These are phyloP conservation scores for Zenarchopterus dispar DNA, from an alignment of 2,797 vertebrate genomes.

Conservation along the genomic window DNA sequence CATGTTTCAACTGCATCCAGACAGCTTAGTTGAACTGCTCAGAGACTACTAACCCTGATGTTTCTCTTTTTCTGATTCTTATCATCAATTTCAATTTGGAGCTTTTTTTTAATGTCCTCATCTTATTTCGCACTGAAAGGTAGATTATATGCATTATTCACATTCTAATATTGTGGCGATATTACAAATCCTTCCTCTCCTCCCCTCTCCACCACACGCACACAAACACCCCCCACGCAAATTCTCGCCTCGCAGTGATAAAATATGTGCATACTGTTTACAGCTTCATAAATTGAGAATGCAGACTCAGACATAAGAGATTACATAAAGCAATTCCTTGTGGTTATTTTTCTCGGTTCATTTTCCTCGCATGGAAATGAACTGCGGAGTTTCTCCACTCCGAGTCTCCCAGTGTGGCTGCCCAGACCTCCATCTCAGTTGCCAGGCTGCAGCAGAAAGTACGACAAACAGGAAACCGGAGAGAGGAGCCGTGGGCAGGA, in stretches of 20 bases:
- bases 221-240: slow-evolving; percentile 8
- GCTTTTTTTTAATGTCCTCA: slow-evolving; percentile 41
- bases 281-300: slow-evolving; percentile 68
- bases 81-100: slow-evolving; percentile 56
- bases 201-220: neutral
- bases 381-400: slow-evolving; percentile 25
- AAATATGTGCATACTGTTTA: slow-evolving; percentile 73
- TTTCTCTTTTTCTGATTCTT: slow-evolving; percentile 46
- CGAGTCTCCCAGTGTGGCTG: slow-evolving; percentile 6
- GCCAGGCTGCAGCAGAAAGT: slow-evolving; percentile 12
- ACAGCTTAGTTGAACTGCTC: slow-evolving; percentile 24
- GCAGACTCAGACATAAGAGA: slow-evolving; percentile 68
- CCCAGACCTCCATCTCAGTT: slow-evolving; percentile 20
- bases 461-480: slow-evolving; percentile 40
- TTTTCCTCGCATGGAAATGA: slow-evolving; percentile 60
- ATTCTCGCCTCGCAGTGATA: slow-evolving; percentile 35
- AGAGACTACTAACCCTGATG: slow-evolving; percentile 17
- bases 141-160: slow-evolving; percentile 75
- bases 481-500: slow-evolving; percentile 28
- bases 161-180: slow-evolving; percentile 60
- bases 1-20: slow-evolving; percentile 12
- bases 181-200: slow-evolving; percentile 28
- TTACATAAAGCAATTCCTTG: slow-evolving; percentile 68
- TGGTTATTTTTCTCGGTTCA: slow-evolving; percentile 61
- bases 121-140: slow-evolving; percentile 49